A percentile compares a stretch with the other conserved stretches of the same genome.
phyloP scores from a whole-genome alignment of 2,888 invertebrate species.

The Stenolophus ochropezus region DNA sequence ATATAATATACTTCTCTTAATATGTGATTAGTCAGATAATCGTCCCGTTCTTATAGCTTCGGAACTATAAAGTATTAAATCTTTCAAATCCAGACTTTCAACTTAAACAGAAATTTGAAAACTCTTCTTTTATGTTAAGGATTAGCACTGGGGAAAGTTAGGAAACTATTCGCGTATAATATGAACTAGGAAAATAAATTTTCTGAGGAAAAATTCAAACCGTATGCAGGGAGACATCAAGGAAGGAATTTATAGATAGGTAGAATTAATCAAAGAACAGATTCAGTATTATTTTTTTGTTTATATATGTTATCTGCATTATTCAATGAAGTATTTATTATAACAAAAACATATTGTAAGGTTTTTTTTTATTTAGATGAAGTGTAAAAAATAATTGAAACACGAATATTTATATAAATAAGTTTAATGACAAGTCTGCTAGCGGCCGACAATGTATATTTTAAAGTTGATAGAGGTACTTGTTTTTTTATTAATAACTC shows the following conservation, averaged over 20 bases:
- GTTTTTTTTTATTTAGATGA: too few relatives aligned
- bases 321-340: too few relatives aligned
- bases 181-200: slow-evolving; percentile 44
- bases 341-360: too few relatives aligned
- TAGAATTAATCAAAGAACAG: neutral
- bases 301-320: too few relatives aligned
- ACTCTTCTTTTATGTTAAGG: slow-evolving; percentile 33
- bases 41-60: neutral
- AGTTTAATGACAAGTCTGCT: too few relatives aligned
- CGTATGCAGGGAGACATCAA: neutral
- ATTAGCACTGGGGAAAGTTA: slow-evolving; percentile 19
- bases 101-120: slow-evolving; percentile 38
- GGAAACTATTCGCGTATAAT: slow-evolving; percentile 12
- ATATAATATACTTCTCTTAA: neutral
- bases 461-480: too few relatives aligned
- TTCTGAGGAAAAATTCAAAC: slow-evolving; percentile 24
- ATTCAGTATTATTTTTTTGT: neutral
- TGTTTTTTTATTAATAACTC: too few relatives aligned
- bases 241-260: neutral
- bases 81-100: slow-evolving; percentile 36
- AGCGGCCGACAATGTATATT: too few relatives aligned
- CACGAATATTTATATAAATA: too few relatives aligned
- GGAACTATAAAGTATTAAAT: slow-evolving; percentile 31
- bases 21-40: slow-evolving; percentile 19
- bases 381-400: too few relatives aligned